Evolutionary conservation across 2,888 invertebrate genomes (phyloP), one percentile per base, ranked within the genome.

Genomic region (Eilema griseolum): DNA sequence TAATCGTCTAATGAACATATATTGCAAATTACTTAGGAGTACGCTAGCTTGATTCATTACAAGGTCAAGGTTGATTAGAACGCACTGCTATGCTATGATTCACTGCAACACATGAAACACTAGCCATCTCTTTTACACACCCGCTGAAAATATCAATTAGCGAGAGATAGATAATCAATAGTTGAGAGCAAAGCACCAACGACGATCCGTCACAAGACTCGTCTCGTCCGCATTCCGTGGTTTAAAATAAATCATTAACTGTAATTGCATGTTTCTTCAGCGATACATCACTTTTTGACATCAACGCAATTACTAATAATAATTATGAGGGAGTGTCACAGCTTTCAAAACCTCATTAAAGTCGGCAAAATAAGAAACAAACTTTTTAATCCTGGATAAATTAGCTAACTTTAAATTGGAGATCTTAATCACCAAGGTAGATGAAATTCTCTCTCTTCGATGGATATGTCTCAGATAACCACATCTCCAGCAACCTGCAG

Each of bases 21-120:
- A 87, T 85, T 85, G 87, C 89, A 85, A 89, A 90, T 89, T 86
- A 85, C 86, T 87, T 84, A 86, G 80, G 77, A 83, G 83, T 83
- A 77, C 81, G 83, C 84, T 85, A 90, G 89, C 86, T 89, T 84
- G 86, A 90, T 88, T 86, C 86, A 85, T 80, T 88, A 86, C 92
- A 93, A 93, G 93, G 93, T 92, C 93, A 93, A 92, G 93, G 92
- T 84, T 89, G 88, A 91, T 90, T 88, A 87, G 86, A 87, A 77
- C 85, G 83, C 83, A 78, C 85, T 86, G 89, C 83, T 80, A n/a
- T 66, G 87, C 86, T 86, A 83, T 75, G 68, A 76, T 79, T 76
- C 52, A 70, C 75, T 77, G 46, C 73, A 79, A 70, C 79, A 70
- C 69, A 81, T 66, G 76, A 77, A 80, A 83, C 76, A 73, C 81